Evolutionary conservation across 1,140 invertebrate genomes (phyloP), one percentile per base, ranked within the genome.

Genomic region (Drosophila takahashii): DNA sequence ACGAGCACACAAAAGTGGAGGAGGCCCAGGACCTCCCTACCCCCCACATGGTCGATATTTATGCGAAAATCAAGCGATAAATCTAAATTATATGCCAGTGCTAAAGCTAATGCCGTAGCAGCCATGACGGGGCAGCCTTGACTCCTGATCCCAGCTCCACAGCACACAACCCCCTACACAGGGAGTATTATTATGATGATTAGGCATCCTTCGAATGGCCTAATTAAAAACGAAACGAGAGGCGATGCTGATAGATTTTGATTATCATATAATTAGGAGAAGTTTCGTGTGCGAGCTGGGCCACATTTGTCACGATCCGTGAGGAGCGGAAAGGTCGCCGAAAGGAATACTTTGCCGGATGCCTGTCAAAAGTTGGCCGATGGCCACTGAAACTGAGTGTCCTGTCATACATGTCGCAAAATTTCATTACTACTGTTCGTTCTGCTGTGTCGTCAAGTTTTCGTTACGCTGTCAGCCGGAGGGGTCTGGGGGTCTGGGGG

Each of bases 71-170:
- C 83, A 70, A 76, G 84, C 79, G 66, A 87, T 87, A 87, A 87
- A 87, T 87, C 83, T 87, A 89, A 87, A 87, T 87, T 87, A 87
- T 83, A 87, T 79, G 66, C 81, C 74, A 78, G 76, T 79, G 79
- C 64, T 87, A 80, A 87, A 73, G 79, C 72, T 56, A 70, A 67
- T 56, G 71, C 22, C 53, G 41, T 5, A 36, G 65, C 15, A 44
- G 67, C 69, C 70, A 62, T 74, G 73, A 79, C 59, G 70, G 69
- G 56, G 32, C 62, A 75, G 52, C 29, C 47, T 64, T 57, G 50
- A 34, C 66, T 69, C 50, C 50, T 70, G 66, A 56, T 48, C 64
- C 64, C 16, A 16, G 41, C 42, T 13, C 44, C 52, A 22, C 6
- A 11, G n/a, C 9, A 18, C 4, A 16, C 18, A 10, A 2, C 15